Conservation (phyloP, 2,797 vertebrate species). For the Chelon labrosus region DNA sequence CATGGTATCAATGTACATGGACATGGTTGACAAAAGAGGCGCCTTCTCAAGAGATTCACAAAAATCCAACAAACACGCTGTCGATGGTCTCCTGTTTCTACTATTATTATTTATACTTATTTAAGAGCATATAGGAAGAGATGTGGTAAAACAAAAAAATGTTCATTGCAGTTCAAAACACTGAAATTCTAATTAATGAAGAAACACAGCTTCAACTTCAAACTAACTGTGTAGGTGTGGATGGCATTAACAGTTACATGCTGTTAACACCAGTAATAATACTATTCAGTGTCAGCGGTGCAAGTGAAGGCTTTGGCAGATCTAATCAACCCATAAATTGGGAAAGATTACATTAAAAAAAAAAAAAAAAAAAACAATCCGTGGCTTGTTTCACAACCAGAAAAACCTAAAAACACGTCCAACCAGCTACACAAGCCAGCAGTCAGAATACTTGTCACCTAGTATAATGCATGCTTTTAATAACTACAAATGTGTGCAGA, state of each 20-base stretch:
- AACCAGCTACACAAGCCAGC: too few species aligned
- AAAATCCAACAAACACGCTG: background rate
- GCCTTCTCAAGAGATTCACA: too few species aligned
- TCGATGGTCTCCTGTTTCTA: background rate
- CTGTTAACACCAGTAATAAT: conserved; percentile 25
- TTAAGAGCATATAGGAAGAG: background rate
- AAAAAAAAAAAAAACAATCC: too few species aligned
- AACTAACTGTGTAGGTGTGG: conserved; percentile 5
- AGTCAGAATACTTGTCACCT: too few species aligned
- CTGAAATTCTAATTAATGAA: background rate
- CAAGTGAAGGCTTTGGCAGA: conserved; percentile 11
- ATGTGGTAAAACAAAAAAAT: background rate
- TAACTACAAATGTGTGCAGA: too few species aligned
- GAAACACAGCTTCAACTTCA: background rate
- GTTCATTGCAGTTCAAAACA: background rate
- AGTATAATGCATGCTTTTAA: too few species aligned
- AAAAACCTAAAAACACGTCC: too few species aligned
- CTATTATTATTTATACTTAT: background rate
- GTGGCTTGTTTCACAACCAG: too few species aligned
- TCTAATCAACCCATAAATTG: background rate
- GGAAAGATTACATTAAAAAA: too few species aligned
- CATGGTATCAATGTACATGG: background rate
- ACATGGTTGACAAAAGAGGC: too few species aligned
- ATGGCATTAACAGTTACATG: background rate
- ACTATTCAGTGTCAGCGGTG: conserved; percentile 22